Conservation (phyloP, 1,140 invertebrate species). For the Araneus ventricosus region DNA sequence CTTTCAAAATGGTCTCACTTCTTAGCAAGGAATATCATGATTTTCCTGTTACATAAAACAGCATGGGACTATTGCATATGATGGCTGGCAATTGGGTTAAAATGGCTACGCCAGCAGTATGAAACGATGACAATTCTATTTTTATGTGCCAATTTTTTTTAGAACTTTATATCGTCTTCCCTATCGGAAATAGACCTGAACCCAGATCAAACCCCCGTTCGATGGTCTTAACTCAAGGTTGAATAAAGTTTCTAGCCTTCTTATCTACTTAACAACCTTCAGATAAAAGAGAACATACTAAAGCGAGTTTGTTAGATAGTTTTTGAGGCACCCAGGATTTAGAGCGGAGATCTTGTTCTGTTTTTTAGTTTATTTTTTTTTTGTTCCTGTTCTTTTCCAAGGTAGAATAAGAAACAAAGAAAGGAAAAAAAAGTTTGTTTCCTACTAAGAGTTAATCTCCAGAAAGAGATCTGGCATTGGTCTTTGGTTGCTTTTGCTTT, state of each 20-base stretch:
- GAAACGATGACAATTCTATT: neutral
- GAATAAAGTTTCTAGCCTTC: slow-evolving; percentile 37
- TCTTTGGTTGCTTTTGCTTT: slow-evolving; percentile 29
- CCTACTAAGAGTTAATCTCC: slow-evolving; percentile 44
- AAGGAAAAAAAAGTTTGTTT: slow-evolving; percentile 34
- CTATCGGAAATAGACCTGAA: slow-evolving; percentile 14
- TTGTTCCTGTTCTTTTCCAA: slow-evolving; percentile 13
- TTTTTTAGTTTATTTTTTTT: neutral
- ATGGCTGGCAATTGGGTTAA: neutral
- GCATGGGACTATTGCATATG: no score
- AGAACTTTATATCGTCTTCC: neutral
- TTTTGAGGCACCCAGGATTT: slow-evolving; percentile 46
- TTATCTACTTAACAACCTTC: slow-evolving; percentile 45
- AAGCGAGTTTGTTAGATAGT: slow-evolving; percentile 35
- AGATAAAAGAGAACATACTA: slow-evolving; percentile 37
- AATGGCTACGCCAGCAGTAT: neutral
- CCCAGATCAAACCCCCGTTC: neutral
- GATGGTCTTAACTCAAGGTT: slow-evolving; percentile 40
- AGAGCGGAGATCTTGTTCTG: slow-evolving; percentile 26
- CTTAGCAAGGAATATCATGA: no score
- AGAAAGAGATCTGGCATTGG: slow-evolving; percentile 43
- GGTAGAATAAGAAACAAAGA: neutral
- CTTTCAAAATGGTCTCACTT: no score
- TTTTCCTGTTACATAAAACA: no score
- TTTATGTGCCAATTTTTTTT: neutral